Evolutionary conservation across 2,888 invertebrate genomes (phyloP), one percentile per base, ranked within the genome.

Genomic region (Pherbina coryleti): DNA sequence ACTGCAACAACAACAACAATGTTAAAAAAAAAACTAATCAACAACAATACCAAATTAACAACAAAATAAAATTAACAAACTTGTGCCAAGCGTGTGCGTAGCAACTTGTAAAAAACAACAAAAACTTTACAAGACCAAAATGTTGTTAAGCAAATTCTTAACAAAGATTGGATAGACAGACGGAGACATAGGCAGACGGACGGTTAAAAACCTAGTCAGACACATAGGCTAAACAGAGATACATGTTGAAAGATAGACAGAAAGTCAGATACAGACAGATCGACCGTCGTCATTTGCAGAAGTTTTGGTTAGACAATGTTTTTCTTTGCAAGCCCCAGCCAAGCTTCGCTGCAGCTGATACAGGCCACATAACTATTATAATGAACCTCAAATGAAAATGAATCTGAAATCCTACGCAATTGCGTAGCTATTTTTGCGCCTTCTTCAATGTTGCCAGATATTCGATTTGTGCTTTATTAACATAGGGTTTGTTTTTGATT

Each of bases 41-140:
- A 67, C 37, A 19, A 19, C 22, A 37, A 19, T 9, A 34, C n/a
- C n/a, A 67, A 44, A 67, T n/a, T 14, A 67, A 37, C 19, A 44
- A 44, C 37, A 49, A 66, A 14, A 28, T 31, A 7, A 66, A 31
- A 37, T 31, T 17, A 34, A 37, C 5, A 34, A 34, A 34, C 34
- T 7, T 67, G 67, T 67, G 67, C 44, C 8, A 37, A 37, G 11
- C 34, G 7, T 67, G 67, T 67, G 67, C 67, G 67, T 67, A 37
- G 34, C 34, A 28, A 11, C n/a, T 57, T 22, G 14, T n/a, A 66
- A 66, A 66, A 9, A 19, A 9, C 22, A 34, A 66, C 1, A 37
- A 67, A 22, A 67, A 44, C 37, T 37, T 66, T 25, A 19, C 25
- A 22, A 44, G 44, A 67, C 34, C 8, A 14, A 3, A 67, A 67